phyloP scores from a whole-genome alignment of 2,113 vertebrate species.

The Gallinago undulata region DNA sequence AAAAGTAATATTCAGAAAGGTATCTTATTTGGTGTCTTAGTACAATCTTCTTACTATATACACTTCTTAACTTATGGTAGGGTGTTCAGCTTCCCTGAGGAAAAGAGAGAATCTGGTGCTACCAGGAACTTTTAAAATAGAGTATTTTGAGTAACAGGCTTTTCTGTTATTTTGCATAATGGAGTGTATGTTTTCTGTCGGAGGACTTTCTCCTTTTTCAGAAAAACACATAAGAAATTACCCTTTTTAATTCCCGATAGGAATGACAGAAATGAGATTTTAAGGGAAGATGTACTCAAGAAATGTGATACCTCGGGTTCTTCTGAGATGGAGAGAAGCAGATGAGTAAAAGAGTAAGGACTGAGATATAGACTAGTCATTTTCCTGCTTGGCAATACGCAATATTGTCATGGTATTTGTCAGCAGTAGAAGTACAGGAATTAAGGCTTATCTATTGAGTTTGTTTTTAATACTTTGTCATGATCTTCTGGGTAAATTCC shows the following conservation, averaged over 20 bases:
- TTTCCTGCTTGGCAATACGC: not conserved
- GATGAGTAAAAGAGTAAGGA: not conserved
- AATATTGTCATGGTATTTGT: not conserved
- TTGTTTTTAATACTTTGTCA: not conserved
- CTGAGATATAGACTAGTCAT: not conserved
- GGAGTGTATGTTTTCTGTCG: not conserved
- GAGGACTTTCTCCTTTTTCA: not conserved
- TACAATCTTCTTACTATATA: not conserved
- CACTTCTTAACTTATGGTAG: not conserved
- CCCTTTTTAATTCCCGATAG: too few species aligned
- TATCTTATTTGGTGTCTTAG: not conserved
- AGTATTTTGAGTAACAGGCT: not conserved
- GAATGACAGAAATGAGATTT: too few species aligned
- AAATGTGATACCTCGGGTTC: not conserved
- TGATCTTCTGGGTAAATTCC: not conserved
- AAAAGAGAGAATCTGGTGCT: not conserved
- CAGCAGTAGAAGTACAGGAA: not conserved
- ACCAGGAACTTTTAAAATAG: not conserved
- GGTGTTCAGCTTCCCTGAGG: not conserved
- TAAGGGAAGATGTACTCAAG: not conserved
- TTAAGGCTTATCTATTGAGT: not conserved
- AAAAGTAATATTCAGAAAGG: not conserved
- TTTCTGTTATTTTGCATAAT: not conserved
- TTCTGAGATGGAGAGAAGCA: not conserved
- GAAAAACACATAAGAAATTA: not conserved